Conservation (phyloP, 2,113 vertebrate species). For the Otus sunia region DNA sequence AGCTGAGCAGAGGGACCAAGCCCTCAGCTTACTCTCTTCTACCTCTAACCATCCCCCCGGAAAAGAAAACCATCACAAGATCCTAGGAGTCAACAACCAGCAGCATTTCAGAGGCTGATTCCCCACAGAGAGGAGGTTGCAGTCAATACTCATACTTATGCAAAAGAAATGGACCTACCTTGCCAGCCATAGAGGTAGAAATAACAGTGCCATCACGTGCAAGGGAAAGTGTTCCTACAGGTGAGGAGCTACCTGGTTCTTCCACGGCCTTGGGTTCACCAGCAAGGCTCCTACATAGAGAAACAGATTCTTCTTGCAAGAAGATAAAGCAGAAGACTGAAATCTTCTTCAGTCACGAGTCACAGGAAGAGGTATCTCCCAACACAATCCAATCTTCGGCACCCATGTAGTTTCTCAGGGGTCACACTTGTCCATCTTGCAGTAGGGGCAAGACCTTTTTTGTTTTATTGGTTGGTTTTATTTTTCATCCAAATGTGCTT, state of each 20-base stretch:
- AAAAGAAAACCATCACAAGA: background rate
- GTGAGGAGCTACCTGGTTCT: background rate
- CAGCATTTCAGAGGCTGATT: background rate
- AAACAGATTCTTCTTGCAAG: background rate
- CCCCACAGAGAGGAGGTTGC: background rate
- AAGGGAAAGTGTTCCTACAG: background rate
- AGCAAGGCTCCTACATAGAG: background rate
- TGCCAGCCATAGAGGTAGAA: background rate
- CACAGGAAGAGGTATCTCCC: background rate
- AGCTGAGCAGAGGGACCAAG: background rate
- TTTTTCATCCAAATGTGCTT: background rate
- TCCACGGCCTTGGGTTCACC: background rate
- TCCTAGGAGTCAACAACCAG: background rate
- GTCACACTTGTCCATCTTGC: background rate
- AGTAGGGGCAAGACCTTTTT: background rate
- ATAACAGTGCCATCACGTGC: rapidly evolving
- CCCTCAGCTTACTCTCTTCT: background rate
- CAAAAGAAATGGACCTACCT: background rate
- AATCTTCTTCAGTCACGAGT: background rate
- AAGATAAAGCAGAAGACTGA: background rate
- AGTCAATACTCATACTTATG: background rate
- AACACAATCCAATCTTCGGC: background rate
- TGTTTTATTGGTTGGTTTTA: background rate
- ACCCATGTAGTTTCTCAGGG: background rate
- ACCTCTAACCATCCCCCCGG: background rate